Percentiles rank a stretch among this genome's conserved stretches.
These are phyloP conservation scores for Tachuris rubrigastra DNA, from an alignment of 2,113 vertebrate species.

Conservation along the genomic window DNA sequence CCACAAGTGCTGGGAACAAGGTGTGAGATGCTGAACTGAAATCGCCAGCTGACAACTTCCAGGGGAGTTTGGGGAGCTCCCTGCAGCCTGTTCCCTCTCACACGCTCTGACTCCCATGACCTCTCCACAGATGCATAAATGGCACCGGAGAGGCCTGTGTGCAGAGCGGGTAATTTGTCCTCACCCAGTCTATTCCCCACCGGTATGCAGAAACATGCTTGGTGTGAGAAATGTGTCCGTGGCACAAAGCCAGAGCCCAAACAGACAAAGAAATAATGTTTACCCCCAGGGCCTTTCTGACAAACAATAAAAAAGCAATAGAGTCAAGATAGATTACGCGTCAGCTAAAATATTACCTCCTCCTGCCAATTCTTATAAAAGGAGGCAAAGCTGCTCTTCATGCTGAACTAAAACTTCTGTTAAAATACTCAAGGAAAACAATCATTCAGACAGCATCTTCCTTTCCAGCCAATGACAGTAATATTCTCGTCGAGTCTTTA, in stretches of 20 bases:
- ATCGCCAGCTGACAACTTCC: not conserved
- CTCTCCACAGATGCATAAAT: constrained; percentile 51
- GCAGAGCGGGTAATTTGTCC: constrained; percentile 55
- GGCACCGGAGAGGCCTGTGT: constrained; percentile 50
- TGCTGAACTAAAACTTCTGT: constrained; percentile 59
- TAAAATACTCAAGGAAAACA: constrained; percentile 67
- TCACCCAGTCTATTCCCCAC: constrained; percentile 56
- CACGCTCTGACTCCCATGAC: not conserved
- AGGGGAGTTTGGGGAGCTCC: constrained; percentile 20
- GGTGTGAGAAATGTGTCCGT: constrained; percentile 76
- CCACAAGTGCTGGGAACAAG: not conserved
- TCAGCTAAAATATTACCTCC: constrained; percentile 78
- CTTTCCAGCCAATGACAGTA: constrained; percentile 33
- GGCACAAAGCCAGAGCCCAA: constrained; percentile 74
- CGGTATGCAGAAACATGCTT: constrained; percentile 76
- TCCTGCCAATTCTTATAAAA: constrained; percentile 82
- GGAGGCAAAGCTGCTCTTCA: constrained; percentile 57
- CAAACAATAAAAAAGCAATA: constrained; percentile 76
- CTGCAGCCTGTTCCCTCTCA: constrained; percentile 9
- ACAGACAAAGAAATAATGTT: constrained; percentile 81
- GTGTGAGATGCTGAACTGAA: constrained; percentile 7
- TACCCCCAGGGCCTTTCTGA: constrained; percentile 77
- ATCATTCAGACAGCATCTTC: constrained; percentile 59
- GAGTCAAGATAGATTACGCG: constrained; percentile 80
- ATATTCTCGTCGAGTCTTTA: constrained; percentile 33